Base-by-base conservation (phyloP, 1,140 invertebrate genomes). In the Caenorhabditis briggsae region DNA sequence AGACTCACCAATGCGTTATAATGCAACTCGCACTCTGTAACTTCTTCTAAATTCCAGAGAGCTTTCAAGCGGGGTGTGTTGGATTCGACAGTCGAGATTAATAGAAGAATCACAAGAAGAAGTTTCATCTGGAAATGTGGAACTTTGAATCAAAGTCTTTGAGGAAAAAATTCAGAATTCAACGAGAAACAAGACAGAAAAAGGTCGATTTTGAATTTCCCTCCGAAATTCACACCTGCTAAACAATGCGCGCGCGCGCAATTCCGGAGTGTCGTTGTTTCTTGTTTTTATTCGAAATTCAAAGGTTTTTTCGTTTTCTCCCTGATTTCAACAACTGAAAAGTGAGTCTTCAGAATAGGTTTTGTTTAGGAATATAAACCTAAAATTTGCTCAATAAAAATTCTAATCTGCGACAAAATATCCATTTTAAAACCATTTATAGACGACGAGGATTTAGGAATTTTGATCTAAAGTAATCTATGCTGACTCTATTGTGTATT, bases 1-100 rank as follows among this genome's bases (percentile, higher is more conserved):
- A 25, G n/a, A 43, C 61, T 82, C 23, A 86, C 84, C 50, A 86
- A 55, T n/a, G 85, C 85, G 9, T 43, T 86, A 20, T 82, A 86
- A 61, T 86, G 85, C 12, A 86, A 56, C 14, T 78, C 85, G 23
- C 85, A 86, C 59, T 86, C 74, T 6, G 74, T 46, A 3, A 86
- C 85, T 18, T 82, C 74, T 64, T 86, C 85, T 48, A 86, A 55
- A 48, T 86, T 86, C 85, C 85, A 86, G 9, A 86, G 78, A 61
- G 85, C 85, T 9, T 48, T 12, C 11, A 86, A 18, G 2, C 59
- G 41, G 5, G 70, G 46, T 1, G 48, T 78, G n/a, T 18, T n/a
- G 7, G 46, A 23, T 50, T 78, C n/a, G 2, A 14, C 11, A 6
- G 11, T 23, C 0, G 18, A 23, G n/a, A 23, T 11, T 11, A n/a